Evolutionary conservation across 2,113 vertebrate species (phyloP).

Genomic region (Otis tarda): DNA sequence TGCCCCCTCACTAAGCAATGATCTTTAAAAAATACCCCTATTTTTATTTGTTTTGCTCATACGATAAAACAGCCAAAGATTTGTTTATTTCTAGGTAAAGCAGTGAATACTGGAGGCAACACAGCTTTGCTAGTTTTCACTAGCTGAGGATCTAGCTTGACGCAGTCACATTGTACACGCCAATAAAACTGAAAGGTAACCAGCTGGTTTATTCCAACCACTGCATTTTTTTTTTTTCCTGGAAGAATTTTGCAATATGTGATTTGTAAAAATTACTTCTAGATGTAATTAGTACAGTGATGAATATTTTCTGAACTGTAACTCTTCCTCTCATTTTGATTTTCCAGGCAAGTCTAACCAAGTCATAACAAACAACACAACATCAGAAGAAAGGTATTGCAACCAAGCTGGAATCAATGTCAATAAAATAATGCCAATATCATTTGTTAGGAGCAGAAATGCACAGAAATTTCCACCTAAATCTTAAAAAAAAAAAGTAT

Average conservation of each 20-base stretch:
- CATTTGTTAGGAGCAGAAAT: background rate
- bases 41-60: background rate
- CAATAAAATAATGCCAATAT: background rate
- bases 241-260: constrained; percentile 22
- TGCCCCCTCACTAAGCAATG: background rate
- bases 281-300: background rate
- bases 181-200: constrained; percentile 37
- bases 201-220: background rate
- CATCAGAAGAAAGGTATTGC: constrained; percentile 9
- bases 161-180: background rate
- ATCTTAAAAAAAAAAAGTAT: background rate
- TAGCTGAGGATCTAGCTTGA: background rate
- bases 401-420: background rate
- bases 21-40: background rate
- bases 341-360: constrained; percentile 5
- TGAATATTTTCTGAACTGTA: constrained; percentile 18
- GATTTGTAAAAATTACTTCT: constrained; percentile 23
- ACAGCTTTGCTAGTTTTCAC: background rate
- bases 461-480: background rate
- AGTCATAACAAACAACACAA: background rate
- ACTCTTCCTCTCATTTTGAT: constrained; percentile 33
- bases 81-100: background rate
- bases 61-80: background rate
- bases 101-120: background rate
- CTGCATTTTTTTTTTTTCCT: background rate